phyloP scores from a whole-genome alignment of 2,888 invertebrate genomes.

The Stenoptilia bipunctidactyla region DNA sequence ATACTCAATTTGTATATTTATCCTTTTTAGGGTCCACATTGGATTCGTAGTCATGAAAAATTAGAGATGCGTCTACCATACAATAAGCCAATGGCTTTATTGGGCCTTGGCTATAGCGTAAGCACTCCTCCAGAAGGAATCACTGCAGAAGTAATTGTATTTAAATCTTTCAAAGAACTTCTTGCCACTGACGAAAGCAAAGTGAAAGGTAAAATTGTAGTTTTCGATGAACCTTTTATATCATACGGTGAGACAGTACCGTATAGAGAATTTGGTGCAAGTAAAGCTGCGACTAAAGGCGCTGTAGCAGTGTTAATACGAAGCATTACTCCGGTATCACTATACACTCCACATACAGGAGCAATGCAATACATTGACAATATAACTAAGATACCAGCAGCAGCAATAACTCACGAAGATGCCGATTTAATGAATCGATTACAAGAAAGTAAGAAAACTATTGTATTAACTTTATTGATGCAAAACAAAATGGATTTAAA shows the following conservation, averaged over 20 bases:
- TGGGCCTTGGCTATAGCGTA: constrained; percentile 78
- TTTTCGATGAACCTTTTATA: constrained; percentile 76
- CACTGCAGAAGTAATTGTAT: constrained; percentile 77
- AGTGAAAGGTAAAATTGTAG: constrained; percentile 79
- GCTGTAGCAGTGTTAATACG: constrained; percentile 80
- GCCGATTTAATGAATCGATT: constrained; percentile 78
- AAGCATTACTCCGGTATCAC: constrained; percentile 81
- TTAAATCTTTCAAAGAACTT: constrained; percentile 77
- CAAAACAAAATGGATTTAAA: constrained; percentile 65
- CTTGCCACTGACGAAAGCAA: constrained; percentile 44
- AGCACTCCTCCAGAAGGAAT: constrained; percentile 78
- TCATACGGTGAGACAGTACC: constrained; percentile 75
- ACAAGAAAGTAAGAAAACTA: constrained; percentile 55
- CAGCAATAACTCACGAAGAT: constrained; percentile 82
- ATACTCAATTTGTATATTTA: background rate
- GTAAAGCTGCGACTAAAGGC: constrained; percentile 77
- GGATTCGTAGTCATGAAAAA: constrained; percentile 74
- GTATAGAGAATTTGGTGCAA: constrained; percentile 76
- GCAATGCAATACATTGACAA: constrained; percentile 70
- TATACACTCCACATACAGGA: constrained; percentile 83
- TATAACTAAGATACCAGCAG: constrained; percentile 76
- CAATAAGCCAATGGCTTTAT: constrained; percentile 68
- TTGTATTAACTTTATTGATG: constrained; percentile 71
- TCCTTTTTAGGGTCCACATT: constrained; percentile 40
- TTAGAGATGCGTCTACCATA: constrained; percentile 74